phyloP scores from a whole-genome alignment of 2,888 invertebrate genomes.

The Zele albiditarsus region DNA sequence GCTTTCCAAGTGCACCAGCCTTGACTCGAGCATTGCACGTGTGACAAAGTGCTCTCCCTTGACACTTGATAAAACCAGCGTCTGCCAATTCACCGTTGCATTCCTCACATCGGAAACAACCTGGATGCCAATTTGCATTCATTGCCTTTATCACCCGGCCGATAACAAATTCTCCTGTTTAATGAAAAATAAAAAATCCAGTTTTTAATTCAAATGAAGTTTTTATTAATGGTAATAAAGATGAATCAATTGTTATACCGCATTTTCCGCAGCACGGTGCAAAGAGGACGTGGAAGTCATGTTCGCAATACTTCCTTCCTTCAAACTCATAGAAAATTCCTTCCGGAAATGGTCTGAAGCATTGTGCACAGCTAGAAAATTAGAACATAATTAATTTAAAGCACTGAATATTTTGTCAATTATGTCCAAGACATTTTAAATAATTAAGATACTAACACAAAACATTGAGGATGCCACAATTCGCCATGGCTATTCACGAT shows the following conservation, averaged over 20 bases:
- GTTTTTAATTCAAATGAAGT: neutral
- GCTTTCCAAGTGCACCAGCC: constrained; percentile 94
- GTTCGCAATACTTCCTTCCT: constrained; percentile 98
- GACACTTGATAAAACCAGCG: constrained; percentile 96
- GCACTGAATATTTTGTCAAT: neutral
- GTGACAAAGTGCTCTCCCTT: constrained; percentile 90
- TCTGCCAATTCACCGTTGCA: constrained; percentile 95
- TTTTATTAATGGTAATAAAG: neutral
- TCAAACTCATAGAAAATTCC: constrained; percentile 99
- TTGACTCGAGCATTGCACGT: constrained; percentile 97
- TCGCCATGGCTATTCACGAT: constrained; percentile 99
- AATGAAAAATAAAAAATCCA: constrained; percentile 45
- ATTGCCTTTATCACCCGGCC: constrained; percentile 99
- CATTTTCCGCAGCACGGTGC: constrained; percentile 91
- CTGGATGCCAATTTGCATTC: constrained; percentile 99
- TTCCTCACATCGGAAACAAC: constrained; percentile 97
- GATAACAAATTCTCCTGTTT: constrained; percentile 92
- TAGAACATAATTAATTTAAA: neutral
- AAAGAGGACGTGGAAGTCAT: constrained; percentile 98
- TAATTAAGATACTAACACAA: constrained; percentile 85
- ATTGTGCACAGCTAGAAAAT: constrained; percentile 91
- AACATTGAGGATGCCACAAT: constrained; percentile 98
- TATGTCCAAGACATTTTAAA: constrained; percentile 13
- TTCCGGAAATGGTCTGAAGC: constrained; percentile 97
- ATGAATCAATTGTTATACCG: constrained; percentile 71